phyloP scores from a whole-genome alignment of 2,113 vertebrate species.

The cat (Felis catus) region F.catus_Fca126_mat1.0 CM031428.1:12093001-12093500 shows the following conservation, averaged over 20 bases:
- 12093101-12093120: background rate
- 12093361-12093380: background rate
- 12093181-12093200: background rate
- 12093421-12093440: background rate
- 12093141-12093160: background rate
- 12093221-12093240: background rate
- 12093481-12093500: background rate
- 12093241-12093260: background rate
- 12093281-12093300: background rate
- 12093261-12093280: background rate
- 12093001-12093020: background rate
- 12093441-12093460: background rate
- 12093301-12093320: background rate
- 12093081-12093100: background rate
- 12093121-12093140: background rate
- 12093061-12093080: background rate
- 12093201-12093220: background rate
- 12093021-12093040: background rate
- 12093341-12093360: too few relatives aligned
- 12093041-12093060: background rate
- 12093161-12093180: background rate
- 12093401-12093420: rapidly evolving
- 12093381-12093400: background rate
- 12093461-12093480: background rate
- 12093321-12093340: rapidly evolving